phyloP scores from a whole-genome alignment of 2,113 vertebrate species.

The Pseudonaja textilis region DNA sequence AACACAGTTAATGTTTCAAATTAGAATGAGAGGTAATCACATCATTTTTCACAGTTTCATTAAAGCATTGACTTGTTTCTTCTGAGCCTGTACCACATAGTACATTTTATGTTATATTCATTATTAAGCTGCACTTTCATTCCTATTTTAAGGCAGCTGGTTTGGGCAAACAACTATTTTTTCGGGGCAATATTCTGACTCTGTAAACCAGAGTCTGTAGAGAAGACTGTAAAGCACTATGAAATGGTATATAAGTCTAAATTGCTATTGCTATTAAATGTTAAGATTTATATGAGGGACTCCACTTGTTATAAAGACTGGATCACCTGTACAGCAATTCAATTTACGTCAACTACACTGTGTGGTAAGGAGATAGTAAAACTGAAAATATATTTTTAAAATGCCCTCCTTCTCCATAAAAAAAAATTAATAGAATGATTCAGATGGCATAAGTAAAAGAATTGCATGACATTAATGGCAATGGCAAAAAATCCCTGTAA shows the following conservation, averaged over 20 bases:
- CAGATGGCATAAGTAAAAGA: neutral
- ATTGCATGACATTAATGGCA: neutral
- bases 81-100: neutral
- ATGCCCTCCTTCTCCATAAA: neutral
- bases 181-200: too few species aligned
- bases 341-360: neutral
- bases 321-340: neutral
- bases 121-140: neutral
- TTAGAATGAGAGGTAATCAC: neutral
- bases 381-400: neutral
- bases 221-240: too few species aligned
- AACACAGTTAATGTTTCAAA: neutral
- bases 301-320: neutral
- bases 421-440: neutral
- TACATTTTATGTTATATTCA: neutral
- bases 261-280: neutral
- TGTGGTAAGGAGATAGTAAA: neutral
- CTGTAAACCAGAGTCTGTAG: too few species aligned
- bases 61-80: neutral
- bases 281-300: neutral
- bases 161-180: neutral
- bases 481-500: neutral
- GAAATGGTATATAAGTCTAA: too few species aligned
- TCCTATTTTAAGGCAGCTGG: neutral
- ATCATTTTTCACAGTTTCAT: neutral